A percentile compares a stretch with the other conserved stretches of the same genome.
These are phyloP conservation scores for Austrolebias charrua DNA, from an alignment of 2,797 vertebrate genomes.

Conservation along the genomic window DNA sequence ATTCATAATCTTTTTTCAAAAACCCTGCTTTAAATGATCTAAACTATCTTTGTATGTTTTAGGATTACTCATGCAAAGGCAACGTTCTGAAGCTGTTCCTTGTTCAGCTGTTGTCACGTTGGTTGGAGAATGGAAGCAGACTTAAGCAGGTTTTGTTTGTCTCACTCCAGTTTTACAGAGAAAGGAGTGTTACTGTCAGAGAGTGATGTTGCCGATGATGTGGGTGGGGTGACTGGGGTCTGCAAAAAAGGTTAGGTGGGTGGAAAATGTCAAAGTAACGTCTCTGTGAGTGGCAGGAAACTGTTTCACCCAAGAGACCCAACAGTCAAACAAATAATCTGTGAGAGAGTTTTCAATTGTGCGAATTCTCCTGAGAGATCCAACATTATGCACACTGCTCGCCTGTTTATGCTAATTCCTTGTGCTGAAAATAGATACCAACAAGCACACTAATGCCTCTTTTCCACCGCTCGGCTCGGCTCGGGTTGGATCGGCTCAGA, in stretches of 20 bases:
- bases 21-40: no score
- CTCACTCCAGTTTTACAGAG: not conserved
- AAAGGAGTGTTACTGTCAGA: not conserved
- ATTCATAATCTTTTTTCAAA: no score
- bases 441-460: conserved; percentile 9
- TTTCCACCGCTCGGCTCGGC: no score
- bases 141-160: not conserved
- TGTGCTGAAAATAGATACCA: conserved; percentile 11
- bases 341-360: conserved; percentile 24
- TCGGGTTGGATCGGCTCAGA: no score
- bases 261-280: not conserved
- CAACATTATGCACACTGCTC: conserved; percentile 12
- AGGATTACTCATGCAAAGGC: no score
- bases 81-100: no score
- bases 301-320: conserved; percentile 22
- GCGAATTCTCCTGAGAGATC: conserved; percentile 12
- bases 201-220: not conserved
- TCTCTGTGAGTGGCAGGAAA: not conserved
- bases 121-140: no score
- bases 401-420: conserved; percentile 26
- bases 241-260: not conserved
- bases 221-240: not conserved
- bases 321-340: conserved; percentile 26
- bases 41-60: no score
- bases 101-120: no score